Conservation (phyloP, 2,113 vertebrate species). For the Erythrolamprus reginae region DNA sequence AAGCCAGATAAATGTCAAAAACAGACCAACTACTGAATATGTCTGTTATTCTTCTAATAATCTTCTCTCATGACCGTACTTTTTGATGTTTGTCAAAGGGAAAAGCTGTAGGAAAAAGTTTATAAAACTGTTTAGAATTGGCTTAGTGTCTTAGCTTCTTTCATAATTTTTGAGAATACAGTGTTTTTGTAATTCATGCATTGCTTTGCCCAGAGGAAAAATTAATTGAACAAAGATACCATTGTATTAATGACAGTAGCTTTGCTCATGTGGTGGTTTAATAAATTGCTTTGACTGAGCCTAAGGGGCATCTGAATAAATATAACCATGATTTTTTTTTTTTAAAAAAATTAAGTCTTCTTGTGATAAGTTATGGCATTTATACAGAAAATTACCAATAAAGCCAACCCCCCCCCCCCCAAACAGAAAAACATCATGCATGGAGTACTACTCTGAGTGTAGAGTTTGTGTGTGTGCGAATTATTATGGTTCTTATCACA, state of each 20-base stretch:
- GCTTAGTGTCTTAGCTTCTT: background rate
- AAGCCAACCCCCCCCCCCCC: no score
- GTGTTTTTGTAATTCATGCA: background rate
- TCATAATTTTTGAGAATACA: background rate
- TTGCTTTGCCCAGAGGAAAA: background rate
- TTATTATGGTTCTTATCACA: no score
- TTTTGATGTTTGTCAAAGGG: background rate
- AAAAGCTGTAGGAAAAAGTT: background rate
- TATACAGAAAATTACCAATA: background rate
- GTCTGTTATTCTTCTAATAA: background rate
- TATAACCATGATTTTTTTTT: background rate
- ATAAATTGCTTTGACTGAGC: background rate
- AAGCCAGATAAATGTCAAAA: background rate
- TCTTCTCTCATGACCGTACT: background rate
- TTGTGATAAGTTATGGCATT: background rate
- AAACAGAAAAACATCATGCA: no score
- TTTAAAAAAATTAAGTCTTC: constrained; percentile 5
- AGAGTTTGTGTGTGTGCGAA: background rate
- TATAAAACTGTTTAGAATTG: background rate
- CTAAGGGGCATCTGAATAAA: background rate
- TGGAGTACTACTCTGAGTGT: background rate
- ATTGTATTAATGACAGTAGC: background rate
- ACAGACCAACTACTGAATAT: background rate
- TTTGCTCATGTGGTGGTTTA: background rate
- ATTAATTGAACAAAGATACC: background rate